These are phyloP conservation scores for Pangasianodon gigas DNA, from an alignment of 2,113 vertebrate species.

Conservation along the genomic window DNA sequence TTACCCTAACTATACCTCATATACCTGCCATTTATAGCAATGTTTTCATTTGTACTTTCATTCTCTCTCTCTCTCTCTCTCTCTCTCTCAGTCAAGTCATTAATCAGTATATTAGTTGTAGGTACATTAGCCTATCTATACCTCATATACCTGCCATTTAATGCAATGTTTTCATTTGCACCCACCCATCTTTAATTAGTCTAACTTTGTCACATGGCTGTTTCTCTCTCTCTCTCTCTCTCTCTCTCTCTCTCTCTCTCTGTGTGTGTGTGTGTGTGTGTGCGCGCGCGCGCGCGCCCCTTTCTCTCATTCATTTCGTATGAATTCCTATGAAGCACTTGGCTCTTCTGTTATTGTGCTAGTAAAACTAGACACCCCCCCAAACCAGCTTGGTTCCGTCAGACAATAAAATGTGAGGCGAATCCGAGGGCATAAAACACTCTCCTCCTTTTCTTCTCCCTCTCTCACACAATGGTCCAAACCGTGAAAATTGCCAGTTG, in stretches of 20 bases:
- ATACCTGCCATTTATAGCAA: not conserved
- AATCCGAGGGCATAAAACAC: slow-evolving; percentile 50
- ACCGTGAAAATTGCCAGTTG: slow-evolving; percentile 61
- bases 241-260: not conserved
- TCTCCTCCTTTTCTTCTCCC: slow-evolving; percentile 38
- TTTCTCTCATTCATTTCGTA: slow-evolving; percentile 29
- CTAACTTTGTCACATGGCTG: not conserved
- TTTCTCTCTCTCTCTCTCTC: not conserved
- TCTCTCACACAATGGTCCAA: slow-evolving; percentile 52
- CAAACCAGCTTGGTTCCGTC: slow-evolving; percentile 37
- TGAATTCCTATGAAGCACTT: slow-evolving; percentile 49
- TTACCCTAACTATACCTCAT: not conserved
- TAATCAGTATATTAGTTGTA: not conserved
- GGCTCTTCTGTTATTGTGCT: slow-evolving; percentile 29
- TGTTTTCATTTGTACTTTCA: not conserved
- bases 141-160: too few relatives aligned
- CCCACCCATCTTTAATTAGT: not conserved
- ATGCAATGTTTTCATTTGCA: too few relatives aligned
- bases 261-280: too few relatives aligned
- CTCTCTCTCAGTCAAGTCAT: not conserved
- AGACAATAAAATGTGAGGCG: slow-evolving; percentile 45
- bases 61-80: not conserved
- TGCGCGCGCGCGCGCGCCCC: too few relatives aligned
- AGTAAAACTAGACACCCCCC: slow-evolving; percentile 20
- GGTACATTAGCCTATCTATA: not conserved